Base-by-base conservation (phyloP, 1,140 invertebrate species). In the Drosophila bipectinata region DNA sequence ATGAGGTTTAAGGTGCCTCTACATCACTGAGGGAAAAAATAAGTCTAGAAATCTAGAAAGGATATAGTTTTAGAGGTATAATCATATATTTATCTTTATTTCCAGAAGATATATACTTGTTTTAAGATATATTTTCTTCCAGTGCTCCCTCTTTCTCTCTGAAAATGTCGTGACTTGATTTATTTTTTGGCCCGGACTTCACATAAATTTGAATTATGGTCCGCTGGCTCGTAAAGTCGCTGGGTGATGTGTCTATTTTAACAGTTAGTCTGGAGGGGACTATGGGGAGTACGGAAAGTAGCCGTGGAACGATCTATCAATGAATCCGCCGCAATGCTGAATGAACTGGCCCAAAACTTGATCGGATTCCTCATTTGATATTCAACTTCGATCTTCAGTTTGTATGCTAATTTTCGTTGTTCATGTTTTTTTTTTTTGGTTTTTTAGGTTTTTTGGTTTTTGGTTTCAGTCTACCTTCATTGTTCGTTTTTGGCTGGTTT, bases 391-490 rank as follows among this genome's bases (percentile, higher is more conserved):
- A 69, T 48, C 66, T 78, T 87, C 67, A 76, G 83, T 79, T 83
- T 60, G 53, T 88, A 87, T 87, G 79, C 66, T 87, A 88, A 88
- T 87, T 87, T 77, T 26, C 39, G 34, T 63, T 55, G 57, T 58
- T 68, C 54, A 41, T n/a, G 48, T 45, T 30, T 15, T 45, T 45
- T 45, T 45, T 6, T n/a, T 4, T 45, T 30, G 7, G 21, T 45
- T 45, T 45, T 18, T 18, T 7, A 15, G 3, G 3, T 1, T n/a
- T 37, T 45, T 77, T 51, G 45, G 58, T 64, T 61, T 53, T 60
- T 48, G 47, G 56, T 68, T 72, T 53, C 71, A 73, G 58, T 53
- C 12, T 61, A 26, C 41, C 51, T 56, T 39, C 71, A 74, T 76
- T 75, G 72, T 75, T 55, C 18, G 30, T 34, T 72, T 61, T 67